Evolutionary conservation across 2,888 invertebrate genomes (phyloP).

Genomic region (Ophion obscuratus): DNA sequence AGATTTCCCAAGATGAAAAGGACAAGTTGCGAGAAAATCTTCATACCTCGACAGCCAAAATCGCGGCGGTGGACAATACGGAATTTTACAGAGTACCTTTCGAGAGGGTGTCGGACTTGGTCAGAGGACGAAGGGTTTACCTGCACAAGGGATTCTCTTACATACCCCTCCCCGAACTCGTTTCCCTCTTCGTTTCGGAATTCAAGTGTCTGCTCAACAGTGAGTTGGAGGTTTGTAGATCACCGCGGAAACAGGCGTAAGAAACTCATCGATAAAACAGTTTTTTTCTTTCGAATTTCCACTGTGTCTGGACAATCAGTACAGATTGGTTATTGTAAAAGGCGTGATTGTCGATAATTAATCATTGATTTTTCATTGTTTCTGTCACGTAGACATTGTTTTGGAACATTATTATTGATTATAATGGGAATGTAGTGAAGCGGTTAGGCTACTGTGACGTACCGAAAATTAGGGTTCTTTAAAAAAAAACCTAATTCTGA

Average conservation of each 20-base stretch:
- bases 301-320: too few relatives aligned
- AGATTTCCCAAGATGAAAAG: conserved; percentile 89
- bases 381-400: too few relatives aligned
- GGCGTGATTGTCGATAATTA: too few relatives aligned
- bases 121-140: conserved; percentile 91
- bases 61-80: conserved; percentile 86
- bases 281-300: too few relatives aligned
- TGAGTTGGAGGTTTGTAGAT: conserved; percentile 87
- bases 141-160: conserved; percentile 93
- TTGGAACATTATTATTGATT: too few relatives aligned
- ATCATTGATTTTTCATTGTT: too few relatives aligned
- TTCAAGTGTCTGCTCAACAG: conserved; percentile 90
- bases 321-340: too few relatives aligned
- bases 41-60: conserved; percentile 87
- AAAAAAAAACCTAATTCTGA: too few relatives aligned
- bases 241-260: not conserved
- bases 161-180: conserved; percentile 93
- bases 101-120: conserved; percentile 93
- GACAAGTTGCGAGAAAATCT: conserved; percentile 86
- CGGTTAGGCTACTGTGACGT: too few relatives aligned
- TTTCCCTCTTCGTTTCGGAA: conserved; percentile 91
- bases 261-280: not conserved
- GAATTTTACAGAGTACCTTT: conserved; percentile 95
- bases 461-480: too few relatives aligned
- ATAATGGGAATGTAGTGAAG: too few relatives aligned